Evolutionary conservation across 2,888 invertebrate genomes (phyloP).

Genomic region (Auanema sp.): DNA sequence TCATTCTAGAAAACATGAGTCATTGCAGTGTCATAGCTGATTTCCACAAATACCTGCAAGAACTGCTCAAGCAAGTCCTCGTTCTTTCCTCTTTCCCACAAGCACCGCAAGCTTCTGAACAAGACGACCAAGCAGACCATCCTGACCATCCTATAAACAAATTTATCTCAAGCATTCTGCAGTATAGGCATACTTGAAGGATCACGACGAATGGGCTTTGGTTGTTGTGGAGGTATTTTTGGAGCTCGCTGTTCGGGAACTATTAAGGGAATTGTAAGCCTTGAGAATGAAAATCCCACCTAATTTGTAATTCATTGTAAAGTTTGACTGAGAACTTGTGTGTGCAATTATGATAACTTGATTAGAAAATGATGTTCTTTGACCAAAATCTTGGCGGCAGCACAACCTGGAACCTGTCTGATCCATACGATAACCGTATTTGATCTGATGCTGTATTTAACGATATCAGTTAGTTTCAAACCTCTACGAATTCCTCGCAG

Average conservation of each 20-base stretch:
- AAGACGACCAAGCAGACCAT: conserved; percentile 47
- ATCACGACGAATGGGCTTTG: neutral
- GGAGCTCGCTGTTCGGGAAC: conserved; percentile 7
- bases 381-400: conserved; percentile 28
- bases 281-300: conserved; percentile 9
- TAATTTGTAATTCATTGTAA: conserved; percentile 31
- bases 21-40: too few species aligned
- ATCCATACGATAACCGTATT: conserved; percentile 31
- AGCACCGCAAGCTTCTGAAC: conserved; percentile 48
- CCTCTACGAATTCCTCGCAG: conserved; percentile 45
- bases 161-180: too few species aligned
- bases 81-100: conserved; percentile 45
- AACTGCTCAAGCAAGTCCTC: conserved; percentile 22
- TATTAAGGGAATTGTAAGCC: neutral
- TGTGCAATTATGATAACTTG: conserved; percentile 38
- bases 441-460: conserved; percentile 20
- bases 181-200: neutral
- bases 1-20: conserved; percentile 1
- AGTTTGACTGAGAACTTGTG: conserved; percentile 29
- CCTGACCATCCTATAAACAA: conserved; percentile 22
- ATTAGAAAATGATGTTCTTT: conserved; percentile 28
- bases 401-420: conserved; percentile 39
- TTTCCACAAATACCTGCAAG: conserved; percentile 6
- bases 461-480: neutral
- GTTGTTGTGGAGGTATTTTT: neutral